These are phyloP conservation scores for Glyptemys insculpta DNA, from an alignment of 2,797 vertebrate species.

Conservation along the genomic window DNA sequence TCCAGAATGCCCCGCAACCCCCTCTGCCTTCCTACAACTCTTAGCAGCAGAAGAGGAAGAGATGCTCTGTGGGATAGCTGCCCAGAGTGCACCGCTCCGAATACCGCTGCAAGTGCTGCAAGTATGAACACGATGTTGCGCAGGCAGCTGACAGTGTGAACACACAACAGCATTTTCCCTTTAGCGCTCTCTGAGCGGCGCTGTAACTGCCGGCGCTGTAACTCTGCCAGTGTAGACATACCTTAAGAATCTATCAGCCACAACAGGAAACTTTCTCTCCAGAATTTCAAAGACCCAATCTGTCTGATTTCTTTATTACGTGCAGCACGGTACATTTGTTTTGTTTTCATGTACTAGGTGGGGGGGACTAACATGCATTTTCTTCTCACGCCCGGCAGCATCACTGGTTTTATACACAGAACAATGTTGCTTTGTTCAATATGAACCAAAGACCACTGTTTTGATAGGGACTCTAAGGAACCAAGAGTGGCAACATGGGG, in stretches of 20 bases:
- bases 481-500: background rate
- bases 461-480: rapidly evolving
- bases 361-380: background rate
- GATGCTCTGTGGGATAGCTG: too few relatives aligned
- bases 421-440: background rate
- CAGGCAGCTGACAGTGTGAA: too few relatives aligned
- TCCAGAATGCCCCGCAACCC: too few relatives aligned
- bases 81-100: too few relatives aligned
- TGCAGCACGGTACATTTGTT: background rate
- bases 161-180: too few relatives aligned
- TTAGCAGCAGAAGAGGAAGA: too few relatives aligned
- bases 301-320: background rate
- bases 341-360: background rate
- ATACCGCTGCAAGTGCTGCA: too few relatives aligned
- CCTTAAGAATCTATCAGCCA: background rate
- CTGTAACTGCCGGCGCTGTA: too few relatives aligned
- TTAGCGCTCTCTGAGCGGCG: too few relatives aligned
- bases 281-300: background rate
- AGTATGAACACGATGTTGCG: too few relatives aligned
- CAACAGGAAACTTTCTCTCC: background rate
- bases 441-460: background rate
- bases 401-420: background rate
- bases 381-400: background rate
- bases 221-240: too few relatives aligned
- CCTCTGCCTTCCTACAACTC: too few relatives aligned